Percentiles rank a stretch among this genome's conserved stretches.
Evolutionary conservation across 2,113 vertebrate genomes (phyloP).

Genomic region (Cisticola juncidis): DNA sequence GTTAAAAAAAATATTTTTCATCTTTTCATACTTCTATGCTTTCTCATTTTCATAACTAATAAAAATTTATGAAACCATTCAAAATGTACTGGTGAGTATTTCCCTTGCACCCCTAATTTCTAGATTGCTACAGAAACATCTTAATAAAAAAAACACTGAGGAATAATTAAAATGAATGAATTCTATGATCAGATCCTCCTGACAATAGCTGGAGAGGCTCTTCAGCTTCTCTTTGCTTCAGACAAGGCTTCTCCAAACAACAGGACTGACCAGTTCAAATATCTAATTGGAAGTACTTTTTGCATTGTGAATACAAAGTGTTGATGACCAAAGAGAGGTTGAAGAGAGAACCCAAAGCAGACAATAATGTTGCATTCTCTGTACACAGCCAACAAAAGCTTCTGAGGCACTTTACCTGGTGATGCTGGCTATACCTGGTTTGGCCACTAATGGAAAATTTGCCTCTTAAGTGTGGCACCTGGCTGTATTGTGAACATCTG

Average conservation of each 20-base stretch:
- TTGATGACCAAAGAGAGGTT: neutral
- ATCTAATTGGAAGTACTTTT: neutral
- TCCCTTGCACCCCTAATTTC: neutral
- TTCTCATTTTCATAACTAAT: neutral
- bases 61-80: neutral
- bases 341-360: neutral
- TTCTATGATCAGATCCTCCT: neutral
- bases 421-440: no score
- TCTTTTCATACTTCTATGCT: neutral
- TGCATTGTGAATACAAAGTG: neutral
- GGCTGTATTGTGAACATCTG: neutral
- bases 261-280: neutral
- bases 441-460: rapidly evolving
- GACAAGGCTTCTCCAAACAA: neutral
- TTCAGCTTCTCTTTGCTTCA: neutral
- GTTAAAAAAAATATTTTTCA: neutral
- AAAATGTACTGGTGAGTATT: neutral
- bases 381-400: neutral
- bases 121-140: neutral
- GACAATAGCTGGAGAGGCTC: neutral
- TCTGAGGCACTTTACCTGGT: neutral
- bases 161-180: neutral
- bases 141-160: neutral
- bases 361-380: neutral
- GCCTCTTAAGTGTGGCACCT: no score